Evolutionary conservation across 2,113 vertebrate species (phyloP).

Genomic region (Bubalus kerabau): DNA sequence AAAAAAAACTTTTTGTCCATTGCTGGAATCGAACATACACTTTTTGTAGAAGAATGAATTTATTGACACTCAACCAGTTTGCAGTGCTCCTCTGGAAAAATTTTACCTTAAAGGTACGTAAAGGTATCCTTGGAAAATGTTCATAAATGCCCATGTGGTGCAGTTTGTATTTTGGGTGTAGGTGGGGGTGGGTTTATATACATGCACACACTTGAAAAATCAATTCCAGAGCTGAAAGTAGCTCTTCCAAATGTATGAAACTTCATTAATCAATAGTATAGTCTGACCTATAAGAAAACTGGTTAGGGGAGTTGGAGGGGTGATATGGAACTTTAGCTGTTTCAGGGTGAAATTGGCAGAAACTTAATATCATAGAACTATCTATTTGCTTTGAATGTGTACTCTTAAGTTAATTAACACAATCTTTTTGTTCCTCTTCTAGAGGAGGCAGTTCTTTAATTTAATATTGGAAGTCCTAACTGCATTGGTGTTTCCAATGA

Average conservation of each 20-base stretch:
- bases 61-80: constrained; percentile 41
- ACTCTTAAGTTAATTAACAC: background rate
- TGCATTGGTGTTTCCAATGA: background rate
- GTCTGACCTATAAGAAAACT: background rate
- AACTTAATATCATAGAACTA: background rate
- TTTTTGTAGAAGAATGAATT: constrained; percentile 35
- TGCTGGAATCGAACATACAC: background rate
- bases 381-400: background rate
- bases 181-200: background rate
- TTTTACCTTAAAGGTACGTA: constrained; percentile 59
- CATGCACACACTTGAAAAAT: background rate
- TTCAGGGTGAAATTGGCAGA: background rate
- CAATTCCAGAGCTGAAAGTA: background rate
- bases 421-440: constrained; percentile 37
- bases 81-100: constrained; percentile 61
- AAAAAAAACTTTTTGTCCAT: background rate
- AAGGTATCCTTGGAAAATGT: background rate
- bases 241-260: background rate
- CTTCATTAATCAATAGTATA: background rate
- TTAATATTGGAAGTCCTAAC: background rate
- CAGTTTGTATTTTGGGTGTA: background rate
- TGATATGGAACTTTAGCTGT: background rate
- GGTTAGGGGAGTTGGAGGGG: no score
- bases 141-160: background rate
- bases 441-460: constrained; percentile 35